A percentile compares a stretch with the other conserved stretches of the same genome.
phyloP scores from a whole-genome alignment of 1,140 invertebrate species.

The Adelges cooleyi region DNA sequence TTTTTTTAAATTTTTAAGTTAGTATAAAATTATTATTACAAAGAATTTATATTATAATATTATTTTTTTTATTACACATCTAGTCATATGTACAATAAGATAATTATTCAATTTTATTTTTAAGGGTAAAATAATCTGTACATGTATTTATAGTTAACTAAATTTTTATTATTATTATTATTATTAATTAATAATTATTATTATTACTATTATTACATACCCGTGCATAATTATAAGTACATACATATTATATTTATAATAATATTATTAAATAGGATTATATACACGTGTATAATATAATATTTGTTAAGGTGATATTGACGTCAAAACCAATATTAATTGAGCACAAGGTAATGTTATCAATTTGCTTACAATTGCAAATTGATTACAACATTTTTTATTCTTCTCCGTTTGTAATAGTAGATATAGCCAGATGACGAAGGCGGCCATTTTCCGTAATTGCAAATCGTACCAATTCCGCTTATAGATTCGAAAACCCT shows the following conservation, averaged over 20 bases:
- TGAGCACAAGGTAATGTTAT: constrained; percentile 26
- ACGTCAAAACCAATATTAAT: constrained; percentile 23
- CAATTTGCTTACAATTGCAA: constrained; percentile 17
- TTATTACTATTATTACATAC: constrained; percentile 6
- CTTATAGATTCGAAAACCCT: too few relatives aligned
- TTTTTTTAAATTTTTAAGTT: constrained; percentile 21
- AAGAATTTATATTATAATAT: constrained; percentile 28
- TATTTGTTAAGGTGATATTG: constrained; percentile 20
- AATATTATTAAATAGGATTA: constrained; percentile 25
- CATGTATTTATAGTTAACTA: too few relatives aligned
- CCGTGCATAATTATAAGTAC: constrained; percentile 7
- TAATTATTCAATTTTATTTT: constrained; percentile 25
- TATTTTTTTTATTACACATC: constrained; percentile 22
- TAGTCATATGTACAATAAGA: constrained; percentile 28
- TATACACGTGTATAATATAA: constrained; percentile 25
- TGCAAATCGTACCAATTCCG: too few relatives aligned
- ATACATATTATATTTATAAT: not conserved
- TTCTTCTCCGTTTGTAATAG: constrained; percentile 14
- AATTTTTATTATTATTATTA: not conserved
- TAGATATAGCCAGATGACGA: not conserved
- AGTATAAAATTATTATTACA: constrained; percentile 8
- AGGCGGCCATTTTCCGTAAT: constrained; percentile 15
- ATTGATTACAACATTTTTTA: constrained; percentile 13
- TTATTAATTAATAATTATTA: constrained; percentile 12
- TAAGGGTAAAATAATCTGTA: not conserved